These are phyloP conservation scores for Perca fluviatilis DNA, from an alignment of 2,113 vertebrate genomes.

Conservation along the genomic window DNA sequence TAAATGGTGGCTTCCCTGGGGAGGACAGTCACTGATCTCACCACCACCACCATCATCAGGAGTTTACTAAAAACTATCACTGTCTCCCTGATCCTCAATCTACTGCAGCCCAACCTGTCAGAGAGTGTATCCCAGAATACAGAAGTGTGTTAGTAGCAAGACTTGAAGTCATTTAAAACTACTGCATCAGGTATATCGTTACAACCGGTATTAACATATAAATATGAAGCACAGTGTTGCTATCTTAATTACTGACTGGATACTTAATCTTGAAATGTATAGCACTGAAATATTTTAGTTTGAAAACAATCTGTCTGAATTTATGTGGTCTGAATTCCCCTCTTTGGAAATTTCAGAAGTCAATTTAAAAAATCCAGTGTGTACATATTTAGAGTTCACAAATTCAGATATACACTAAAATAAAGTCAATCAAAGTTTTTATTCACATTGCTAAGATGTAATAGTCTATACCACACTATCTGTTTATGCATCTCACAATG, in stretches of 20 bases:
- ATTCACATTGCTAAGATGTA: background rate
- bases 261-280: background rate
- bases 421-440: background rate
- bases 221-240: background rate
- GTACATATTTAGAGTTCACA: background rate
- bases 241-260: background rate
- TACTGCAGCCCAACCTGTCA: background rate
- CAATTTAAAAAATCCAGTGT: background rate
- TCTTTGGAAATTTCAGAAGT: background rate
- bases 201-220: background rate
- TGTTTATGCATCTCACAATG: background rate
- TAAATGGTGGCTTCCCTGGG: constrained; percentile 15
- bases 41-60: constrained; percentile 1
- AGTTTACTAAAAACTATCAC: background rate
- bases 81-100: background rate
- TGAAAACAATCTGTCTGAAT: background rate
- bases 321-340: background rate
- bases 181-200: background rate
- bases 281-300: background rate
- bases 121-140: background rate
- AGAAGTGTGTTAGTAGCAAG: background rate
- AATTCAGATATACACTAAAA: background rate
- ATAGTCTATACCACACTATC: background rate
- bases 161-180: background rate
- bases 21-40: background rate